phyloP scores from a whole-genome alignment of 2,797 vertebrate species.

The Falco berigora region DNA sequence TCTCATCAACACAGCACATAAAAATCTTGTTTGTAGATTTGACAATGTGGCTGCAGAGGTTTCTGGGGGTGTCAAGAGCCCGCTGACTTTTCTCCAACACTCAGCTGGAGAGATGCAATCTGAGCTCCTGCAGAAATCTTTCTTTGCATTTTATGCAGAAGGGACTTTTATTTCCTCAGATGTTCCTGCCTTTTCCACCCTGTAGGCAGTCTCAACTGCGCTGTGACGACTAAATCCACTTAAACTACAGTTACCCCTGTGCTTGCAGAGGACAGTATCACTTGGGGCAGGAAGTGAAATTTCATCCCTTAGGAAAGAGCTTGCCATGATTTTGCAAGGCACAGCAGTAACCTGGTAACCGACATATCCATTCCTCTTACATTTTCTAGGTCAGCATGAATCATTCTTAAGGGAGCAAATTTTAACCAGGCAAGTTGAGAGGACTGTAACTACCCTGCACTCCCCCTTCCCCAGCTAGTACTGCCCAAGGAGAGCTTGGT shows the following conservation, averaged over 20 bases:
- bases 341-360: conserved; percentile 49
- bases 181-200: neutral
- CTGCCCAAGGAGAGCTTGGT: neutral
- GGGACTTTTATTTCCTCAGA: neutral
- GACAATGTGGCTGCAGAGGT: neutral
- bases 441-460: neutral
- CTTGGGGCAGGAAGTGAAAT: neutral
- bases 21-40: neutral
- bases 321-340: conserved; percentile 8
- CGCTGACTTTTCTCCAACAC: neutral
- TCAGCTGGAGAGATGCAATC: neutral
- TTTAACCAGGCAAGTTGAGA: neutral
- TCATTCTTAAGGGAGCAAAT: conserved; percentile 33
- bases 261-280: neutral
- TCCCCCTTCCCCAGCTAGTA: neutral
- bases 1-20: neutral
- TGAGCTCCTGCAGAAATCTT: neutral
- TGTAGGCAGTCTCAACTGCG: neutral
- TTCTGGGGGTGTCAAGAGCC: neutral
- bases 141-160: neutral
- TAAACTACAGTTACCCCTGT: neutral
- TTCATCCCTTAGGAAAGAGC: conserved; percentile 28
- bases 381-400: conserved; percentile 49
- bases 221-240: neutral
- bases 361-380: conserved; percentile 18